Evolutionary conservation across 2,113 vertebrate genomes (phyloP).

Genomic region (Oplegnathus fasciatus): DNA sequence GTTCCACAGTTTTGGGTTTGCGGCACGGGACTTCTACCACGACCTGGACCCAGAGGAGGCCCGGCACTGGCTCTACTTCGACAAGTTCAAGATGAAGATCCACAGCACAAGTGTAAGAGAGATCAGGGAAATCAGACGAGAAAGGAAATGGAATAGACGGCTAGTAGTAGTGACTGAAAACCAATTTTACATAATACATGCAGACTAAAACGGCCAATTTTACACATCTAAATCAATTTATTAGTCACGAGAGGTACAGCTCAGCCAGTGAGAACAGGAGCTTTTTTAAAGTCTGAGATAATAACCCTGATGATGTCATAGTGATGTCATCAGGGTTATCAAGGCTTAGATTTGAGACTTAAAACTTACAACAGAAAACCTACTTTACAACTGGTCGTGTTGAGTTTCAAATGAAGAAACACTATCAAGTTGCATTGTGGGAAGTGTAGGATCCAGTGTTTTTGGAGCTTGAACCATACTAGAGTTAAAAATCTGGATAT

Average conservation of each 20-base stretch:
- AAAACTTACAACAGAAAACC: background rate
- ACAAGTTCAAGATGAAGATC: slow-evolving; percentile 99
- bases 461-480: background rate
- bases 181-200: background rate
- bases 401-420: background rate
- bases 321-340: background rate
- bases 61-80: slow-evolving; percentile 95
- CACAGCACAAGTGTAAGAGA: slow-evolving; percentile 91
- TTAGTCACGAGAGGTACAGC: background rate
- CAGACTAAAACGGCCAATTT: background rate
- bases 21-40: slow-evolving; percentile 94
- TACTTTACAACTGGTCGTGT: background rate
- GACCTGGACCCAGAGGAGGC: slow-evolving; percentile 96
- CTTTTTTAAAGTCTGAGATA: background rate
- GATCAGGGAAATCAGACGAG: background rate
- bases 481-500: background rate
- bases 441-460: background rate
- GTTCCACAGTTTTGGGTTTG: slow-evolving; percentile 98
- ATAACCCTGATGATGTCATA: background rate
- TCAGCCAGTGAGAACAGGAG: background rate
- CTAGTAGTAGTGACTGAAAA: background rate
- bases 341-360: background rate
- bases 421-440: background rate
- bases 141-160: background rate
- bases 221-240: background rate